Evolutionary conservation across 2,888 invertebrate genomes (phyloP), one percentile per base, ranked within the genome.

Genomic region (Volucella inflata): DNA sequence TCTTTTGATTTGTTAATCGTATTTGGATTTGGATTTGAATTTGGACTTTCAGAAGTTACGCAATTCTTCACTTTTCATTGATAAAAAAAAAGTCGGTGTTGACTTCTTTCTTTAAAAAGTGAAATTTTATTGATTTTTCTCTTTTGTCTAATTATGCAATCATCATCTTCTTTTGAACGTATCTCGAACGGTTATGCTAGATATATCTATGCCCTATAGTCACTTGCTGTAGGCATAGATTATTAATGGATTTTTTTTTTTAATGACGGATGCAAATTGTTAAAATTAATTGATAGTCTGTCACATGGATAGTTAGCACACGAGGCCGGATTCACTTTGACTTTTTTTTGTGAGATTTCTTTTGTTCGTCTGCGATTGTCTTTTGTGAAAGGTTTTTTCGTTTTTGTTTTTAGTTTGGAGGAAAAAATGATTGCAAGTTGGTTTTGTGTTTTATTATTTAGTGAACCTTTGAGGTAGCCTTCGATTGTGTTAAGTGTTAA

Each of bases 101-200:
- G 76, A 72, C 10, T 75, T 65, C 55, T 30, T 30, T 30, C 17
- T 62, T 62, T 53, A 36, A 74, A 78, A 78, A 70, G 83, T 68
- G 68, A 68, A 44, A 67, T 67, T n/a, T 77, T 60, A 67, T 74
- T 72, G 74, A 68, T 40, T 67, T 46, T 60, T 76, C 46, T 64
- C 14, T 51, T 8, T 16, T 38, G 3, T 21, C 8, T 55, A 74
- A 64, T 75, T 65, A 62, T 74, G 17, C 64, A 74, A 74, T 74
- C 53, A 55, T 46, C 53, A 21, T 17, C 30, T 72, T 44, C 4
- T 30, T 30, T 30, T 30, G 30, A 30, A 59, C 60, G 50, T 38
- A 46, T 42, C 16, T 9, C 10, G 2, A 51, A n/a, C 42, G 11
- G 59, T 59, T 59, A 59, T 48, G 71, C 71, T 30, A 6, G 4